Conservation (phyloP, 2,113 vertebrate genomes). For the Rostratula benghalensis region DNA sequence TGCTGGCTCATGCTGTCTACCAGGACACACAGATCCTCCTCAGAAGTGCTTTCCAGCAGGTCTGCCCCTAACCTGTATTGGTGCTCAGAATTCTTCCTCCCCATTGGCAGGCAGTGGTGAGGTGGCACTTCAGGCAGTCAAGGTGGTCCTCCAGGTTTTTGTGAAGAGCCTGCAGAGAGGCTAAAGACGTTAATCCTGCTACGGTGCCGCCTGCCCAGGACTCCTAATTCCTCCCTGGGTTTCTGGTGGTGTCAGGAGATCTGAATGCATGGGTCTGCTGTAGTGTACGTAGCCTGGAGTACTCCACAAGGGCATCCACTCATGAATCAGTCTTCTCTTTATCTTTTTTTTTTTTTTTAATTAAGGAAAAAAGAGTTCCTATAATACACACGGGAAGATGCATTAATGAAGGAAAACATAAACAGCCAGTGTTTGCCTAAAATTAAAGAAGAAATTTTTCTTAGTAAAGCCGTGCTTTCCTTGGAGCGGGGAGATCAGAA, state of each 20-base stretch:
- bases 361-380: accelerated
- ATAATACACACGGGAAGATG: neutral
- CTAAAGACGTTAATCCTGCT: accelerated
- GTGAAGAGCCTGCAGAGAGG: neutral
- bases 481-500: neutral
- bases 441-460: neutral
- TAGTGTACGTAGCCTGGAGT: neutral
- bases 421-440: neutral
- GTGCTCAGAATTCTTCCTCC: too few relatives aligned
- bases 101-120: neutral
- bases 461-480: neutral
- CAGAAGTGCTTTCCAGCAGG: too few relatives aligned
- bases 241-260: neutral
- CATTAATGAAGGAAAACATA: neutral
- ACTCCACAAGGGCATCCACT: neutral
- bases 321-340: neutral
- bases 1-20: too few relatives aligned
- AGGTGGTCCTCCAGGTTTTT: neutral
- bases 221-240: neutral
- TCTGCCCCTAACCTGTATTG: too few relatives aligned
- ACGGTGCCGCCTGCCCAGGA: neutral
- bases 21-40: too few relatives aligned
- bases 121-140: neutral
- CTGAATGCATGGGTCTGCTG: neutral
- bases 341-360: neutral